Conservation (phyloP, 1,140 invertebrate genomes). For the Trichonephila clavipes region DNA sequence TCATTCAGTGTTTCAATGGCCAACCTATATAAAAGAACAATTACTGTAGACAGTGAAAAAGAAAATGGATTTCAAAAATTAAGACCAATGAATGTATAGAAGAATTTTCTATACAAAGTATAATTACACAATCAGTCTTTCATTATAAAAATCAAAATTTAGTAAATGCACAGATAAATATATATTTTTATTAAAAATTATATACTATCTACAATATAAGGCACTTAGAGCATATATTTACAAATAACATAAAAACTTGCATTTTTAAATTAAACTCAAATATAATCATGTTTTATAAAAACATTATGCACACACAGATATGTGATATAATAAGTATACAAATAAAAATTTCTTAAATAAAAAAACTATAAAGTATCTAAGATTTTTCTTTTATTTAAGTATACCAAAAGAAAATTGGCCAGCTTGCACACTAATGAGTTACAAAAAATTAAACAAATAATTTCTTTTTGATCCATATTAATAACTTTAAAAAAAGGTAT, state of each 20-base stretch:
- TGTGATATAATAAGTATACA: not conserved
- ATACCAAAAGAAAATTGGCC: no score
- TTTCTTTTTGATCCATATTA: no score
- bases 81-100: no score
- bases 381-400: no score
- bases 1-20: no score
- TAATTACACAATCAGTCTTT: not conserved
- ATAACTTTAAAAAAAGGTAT: no score
- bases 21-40: no score
- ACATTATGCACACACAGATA: not conserved
- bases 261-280: not conserved
- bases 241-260: not conserved
- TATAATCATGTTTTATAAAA: not conserved
- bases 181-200: not conserved
- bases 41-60: no score
- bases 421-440: no score
- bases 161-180: conserved; percentile 5
- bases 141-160: not conserved
- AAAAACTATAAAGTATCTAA: not conserved
- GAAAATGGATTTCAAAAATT: no score
- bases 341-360: not conserved
- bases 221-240: conserved; percentile 11
- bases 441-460: no score
- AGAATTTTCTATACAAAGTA: not conserved
- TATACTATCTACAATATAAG: conserved; percentile 36